Evolutionary conservation across 1,140 invertebrate species (phyloP), one percentile per base, ranked within the genome.

Genomic region (Potamilus streckersoni): DNA sequence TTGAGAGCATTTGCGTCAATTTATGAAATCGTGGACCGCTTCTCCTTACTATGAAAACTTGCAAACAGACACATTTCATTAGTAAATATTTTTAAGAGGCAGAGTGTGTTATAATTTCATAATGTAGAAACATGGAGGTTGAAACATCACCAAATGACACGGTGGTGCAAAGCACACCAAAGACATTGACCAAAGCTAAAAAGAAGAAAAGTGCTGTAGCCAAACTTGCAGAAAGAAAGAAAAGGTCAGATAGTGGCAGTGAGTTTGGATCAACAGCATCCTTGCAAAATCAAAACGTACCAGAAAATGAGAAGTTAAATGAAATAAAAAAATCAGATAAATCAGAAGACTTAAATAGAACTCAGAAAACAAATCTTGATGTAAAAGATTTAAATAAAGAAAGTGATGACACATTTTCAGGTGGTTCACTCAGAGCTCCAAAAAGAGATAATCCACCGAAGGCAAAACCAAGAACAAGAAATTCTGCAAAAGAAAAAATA

Each of bases 271-370:
- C 85, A 70, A 63, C 69, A 16, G 67, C 63, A 57, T 84, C 82
- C 20, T 55, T 86, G 14, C 71, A 80, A 62, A 64, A 27, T 64
- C 69, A 65, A 71, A 70, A 77, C 27, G 62, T 23, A 19, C 15
- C 19, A 58, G 67, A 76, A 59, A 61, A 74, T 20, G 59, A 69
- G 74, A 38, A 65, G n/a, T 14, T 23, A 6, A 64, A 31, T 49
- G 60, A 55, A 71, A 57, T 56, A 78, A 93, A 91, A 6, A 90
- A 87, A 1, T 93, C 82, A 19, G 16, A n/a, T 20, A 27, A 38
- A 62, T 23, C 58, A 63, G 20, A 15, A 72, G 64, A n/a, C 88
- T 85, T 31, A 88, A 16, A 3, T 67, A 23, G 27, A 16, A 23
- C 20, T 27, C 19, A 19, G 38, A 38, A 27, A 67, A 67, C 19